Evolutionary conservation across 1,140 invertebrate genomes (phyloP).

Genomic region (Callitettix versicolor): DNA sequence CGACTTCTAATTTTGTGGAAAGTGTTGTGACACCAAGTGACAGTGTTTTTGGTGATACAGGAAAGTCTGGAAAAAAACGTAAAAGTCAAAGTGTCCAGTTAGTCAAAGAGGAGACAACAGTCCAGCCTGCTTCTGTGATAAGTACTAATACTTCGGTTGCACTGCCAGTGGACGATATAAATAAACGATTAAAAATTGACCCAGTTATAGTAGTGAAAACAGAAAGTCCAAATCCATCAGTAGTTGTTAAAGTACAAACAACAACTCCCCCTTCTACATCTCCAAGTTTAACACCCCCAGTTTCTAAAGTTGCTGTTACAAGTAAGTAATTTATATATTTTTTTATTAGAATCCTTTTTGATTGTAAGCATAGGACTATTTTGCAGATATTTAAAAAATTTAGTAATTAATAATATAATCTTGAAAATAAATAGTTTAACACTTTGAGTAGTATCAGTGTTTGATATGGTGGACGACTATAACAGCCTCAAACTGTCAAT

Average conservation of each 20-base stretch:
- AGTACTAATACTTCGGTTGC: background rate
- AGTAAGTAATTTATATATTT: background rate
- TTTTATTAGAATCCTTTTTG: too few species aligned
- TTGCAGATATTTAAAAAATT: too few species aligned
- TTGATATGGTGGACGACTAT: too few species aligned
- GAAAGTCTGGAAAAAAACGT: conserved; percentile 12
- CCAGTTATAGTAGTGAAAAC: conserved; percentile 23
- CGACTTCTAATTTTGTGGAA: conserved; percentile 26
- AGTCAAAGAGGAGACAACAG: background rate
- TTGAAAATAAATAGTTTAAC: too few species aligned
- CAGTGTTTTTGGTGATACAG: conserved; percentile 28
- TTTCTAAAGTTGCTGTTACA: background rate
- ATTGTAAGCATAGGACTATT: too few species aligned
- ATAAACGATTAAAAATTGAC: conserved; percentile 7
- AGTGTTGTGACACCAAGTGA: conserved; percentile 27
- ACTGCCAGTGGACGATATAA: background rate
- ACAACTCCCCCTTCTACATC: conserved; percentile 4
- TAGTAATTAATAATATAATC: too few species aligned
- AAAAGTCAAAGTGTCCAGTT: background rate
- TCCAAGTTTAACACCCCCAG: background rate
- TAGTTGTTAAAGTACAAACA: conserved; percentile 10
- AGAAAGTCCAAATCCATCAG: conserved; percentile 15
- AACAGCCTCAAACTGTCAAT: too few species aligned
- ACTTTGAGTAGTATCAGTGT: too few species aligned
- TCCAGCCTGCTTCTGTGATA: background rate